A percentile compares a stretch with the other conserved stretches of the same genome.
Conservation (phyloP, 2,797 vertebrate species). For the Eutrigla gurnardus region DNA sequence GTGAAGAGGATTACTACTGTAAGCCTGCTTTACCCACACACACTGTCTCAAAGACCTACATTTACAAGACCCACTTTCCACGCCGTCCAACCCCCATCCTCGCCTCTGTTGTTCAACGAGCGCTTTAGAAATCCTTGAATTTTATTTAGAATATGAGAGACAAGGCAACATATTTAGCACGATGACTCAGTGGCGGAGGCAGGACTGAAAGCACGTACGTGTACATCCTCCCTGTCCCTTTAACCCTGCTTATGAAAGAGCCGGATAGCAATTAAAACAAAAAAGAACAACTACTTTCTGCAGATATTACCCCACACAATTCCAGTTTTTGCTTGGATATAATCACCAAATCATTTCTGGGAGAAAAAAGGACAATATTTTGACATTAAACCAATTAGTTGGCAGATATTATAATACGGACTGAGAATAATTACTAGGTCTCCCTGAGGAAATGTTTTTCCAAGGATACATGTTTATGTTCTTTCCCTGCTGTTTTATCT, state of each 20-base stretch:
- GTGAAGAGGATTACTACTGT: constrained; percentile 84
- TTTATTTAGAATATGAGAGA: constrained; percentile 19
- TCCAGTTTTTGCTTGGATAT: not conserved
- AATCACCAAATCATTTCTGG: not conserved
- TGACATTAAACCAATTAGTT: not conserved
- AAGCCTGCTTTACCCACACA: constrained; percentile 84
- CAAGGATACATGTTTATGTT: constrained; percentile 8
- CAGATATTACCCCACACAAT: not conserved
- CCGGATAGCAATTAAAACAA: not conserved
- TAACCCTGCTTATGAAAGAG: not conserved
- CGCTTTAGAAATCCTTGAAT: constrained; percentile 21
- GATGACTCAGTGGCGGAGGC: not conserved
- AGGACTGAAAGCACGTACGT: constrained; percentile 7
- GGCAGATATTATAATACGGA: not conserved
- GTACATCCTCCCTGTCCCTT: not conserved
- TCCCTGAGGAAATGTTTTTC: not conserved
- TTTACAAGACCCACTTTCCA: constrained; percentile 83
- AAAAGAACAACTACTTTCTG: not conserved
- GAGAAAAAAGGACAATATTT: not conserved
- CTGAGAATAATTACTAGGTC: not conserved
- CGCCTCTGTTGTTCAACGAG: constrained; percentile 28
- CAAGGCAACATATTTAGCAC: constrained; percentile 27
- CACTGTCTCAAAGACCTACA: constrained; percentile 82
- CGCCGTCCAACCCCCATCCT: constrained; percentile 38
- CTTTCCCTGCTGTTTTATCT: constrained; percentile 3